phyloP scores from a whole-genome alignment of 2,888 invertebrate genomes.

The Melanostoma mellinum region DNA sequence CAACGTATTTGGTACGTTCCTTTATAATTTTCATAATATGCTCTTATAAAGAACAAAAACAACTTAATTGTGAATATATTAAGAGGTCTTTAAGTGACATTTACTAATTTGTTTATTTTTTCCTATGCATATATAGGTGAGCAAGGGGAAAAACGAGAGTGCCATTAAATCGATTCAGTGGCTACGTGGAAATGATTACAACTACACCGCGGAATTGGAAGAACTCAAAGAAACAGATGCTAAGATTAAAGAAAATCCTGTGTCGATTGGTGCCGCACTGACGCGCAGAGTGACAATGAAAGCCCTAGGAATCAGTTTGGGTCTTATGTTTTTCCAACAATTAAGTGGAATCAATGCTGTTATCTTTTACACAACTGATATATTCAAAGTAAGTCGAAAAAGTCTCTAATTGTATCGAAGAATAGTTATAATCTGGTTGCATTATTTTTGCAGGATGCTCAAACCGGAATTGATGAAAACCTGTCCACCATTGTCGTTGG shows the following conservation, averaged over 20 bases:
- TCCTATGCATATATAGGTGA: conserved; percentile 76
- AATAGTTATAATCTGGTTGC: background rate
- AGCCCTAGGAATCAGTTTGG: conserved; percentile 88
- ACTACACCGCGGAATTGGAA: conserved; percentile 86
- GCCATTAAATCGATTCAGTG: conserved; percentile 87
- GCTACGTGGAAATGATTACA: conserved; percentile 89
- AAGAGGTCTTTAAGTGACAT: no score
- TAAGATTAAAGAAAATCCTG: conserved; percentile 82
- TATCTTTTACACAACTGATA: conserved; percentile 89
- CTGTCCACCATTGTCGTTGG: conserved; percentile 91
- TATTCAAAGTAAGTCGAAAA: conserved; percentile 86
- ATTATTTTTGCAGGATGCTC: conserved; percentile 76
- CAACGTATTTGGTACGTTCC: conserved; percentile 85
- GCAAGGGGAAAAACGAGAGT: conserved; percentile 85
- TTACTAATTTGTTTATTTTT: background rate
- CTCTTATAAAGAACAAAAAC: no score
- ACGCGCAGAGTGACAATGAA: conserved; percentile 85
- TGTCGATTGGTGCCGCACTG: conserved; percentile 84
- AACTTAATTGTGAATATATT: no score
- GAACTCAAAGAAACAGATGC: conserved; percentile 84
- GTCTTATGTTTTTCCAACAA: conserved; percentile 95
- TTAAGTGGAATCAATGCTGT: conserved; percentile 92
- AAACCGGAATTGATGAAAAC: conserved; percentile 83
- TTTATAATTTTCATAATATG: background rate
- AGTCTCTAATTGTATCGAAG: background rate